A percentile compares a stretch with the other conserved stretches of the same genome.
These are phyloP conservation scores for Chiroxiphia lanceolata DNA, from an alignment of 2,797 vertebrate genomes.

Conservation along the genomic window DNA sequence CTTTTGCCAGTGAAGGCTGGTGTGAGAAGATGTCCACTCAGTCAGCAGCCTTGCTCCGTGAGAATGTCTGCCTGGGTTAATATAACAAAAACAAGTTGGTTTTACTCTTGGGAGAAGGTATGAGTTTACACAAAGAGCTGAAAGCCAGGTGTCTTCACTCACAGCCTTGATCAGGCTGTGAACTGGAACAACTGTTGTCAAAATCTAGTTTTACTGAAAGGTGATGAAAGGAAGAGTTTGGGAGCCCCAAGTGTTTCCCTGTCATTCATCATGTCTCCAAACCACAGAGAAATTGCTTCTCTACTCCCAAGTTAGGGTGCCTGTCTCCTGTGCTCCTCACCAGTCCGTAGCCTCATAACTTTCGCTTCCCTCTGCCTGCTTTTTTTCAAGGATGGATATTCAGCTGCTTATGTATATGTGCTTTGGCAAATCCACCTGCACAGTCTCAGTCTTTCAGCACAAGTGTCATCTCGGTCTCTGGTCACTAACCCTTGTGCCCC, in stretches of 20 bases:
- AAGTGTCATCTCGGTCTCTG: background rate
- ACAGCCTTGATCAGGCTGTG: background rate
- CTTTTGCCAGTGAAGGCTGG: background rate
- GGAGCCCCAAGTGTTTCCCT: background rate
- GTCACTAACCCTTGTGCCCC: background rate
- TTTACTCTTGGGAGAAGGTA: background rate
- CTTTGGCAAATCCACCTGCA: background rate
- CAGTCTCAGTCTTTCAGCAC: background rate
- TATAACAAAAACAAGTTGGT: background rate
- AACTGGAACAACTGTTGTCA: background rate
- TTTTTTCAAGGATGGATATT: background rate
- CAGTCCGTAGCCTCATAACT: background rate
- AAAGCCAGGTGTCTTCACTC: background rate
- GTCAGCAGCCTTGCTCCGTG: background rate
- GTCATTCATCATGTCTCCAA: background rate
- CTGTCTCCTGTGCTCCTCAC: background rate
- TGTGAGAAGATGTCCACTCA: background rate
- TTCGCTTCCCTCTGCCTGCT: background rate
- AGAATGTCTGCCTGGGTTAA: background rate
- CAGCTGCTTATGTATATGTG: background rate
- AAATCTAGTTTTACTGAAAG: background rate
- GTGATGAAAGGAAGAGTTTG: background rate
- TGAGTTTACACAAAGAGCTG: background rate
- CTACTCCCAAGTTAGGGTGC: rapidly evolving
- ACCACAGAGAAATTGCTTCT: background rate